These are phyloP conservation scores for Serranus cabrilla DNA, from an alignment of 2,797 vertebrate species.

Conservation along the genomic window DNA sequence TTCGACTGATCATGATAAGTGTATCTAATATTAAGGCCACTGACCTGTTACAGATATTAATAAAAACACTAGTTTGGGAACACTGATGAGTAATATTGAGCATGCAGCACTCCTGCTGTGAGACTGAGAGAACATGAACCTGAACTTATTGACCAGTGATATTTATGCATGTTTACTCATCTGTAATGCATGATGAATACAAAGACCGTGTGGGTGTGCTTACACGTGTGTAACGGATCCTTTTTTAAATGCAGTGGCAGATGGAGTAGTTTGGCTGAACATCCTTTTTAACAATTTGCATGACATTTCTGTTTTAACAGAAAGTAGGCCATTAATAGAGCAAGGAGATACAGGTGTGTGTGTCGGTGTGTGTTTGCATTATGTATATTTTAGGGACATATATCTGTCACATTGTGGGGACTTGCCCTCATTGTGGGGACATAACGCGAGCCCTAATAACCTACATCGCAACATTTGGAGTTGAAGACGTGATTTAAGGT, in stretches of 20 bases:
- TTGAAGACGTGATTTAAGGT: no score
- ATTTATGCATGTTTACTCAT: constrained; percentile 60
- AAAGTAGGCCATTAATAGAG: not conserved
- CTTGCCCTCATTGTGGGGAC: no score
- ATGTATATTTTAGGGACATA: no score
- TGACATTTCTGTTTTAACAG: constrained; percentile 31
- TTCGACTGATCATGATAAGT: constrained; percentile 13
- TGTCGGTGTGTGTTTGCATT: not conserved
- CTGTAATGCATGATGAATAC: constrained; percentile 54
- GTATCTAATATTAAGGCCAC: constrained; percentile 1
- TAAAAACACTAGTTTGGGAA: constrained; percentile 13
- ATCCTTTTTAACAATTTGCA: constrained; percentile 60
- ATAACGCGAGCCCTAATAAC: no score
- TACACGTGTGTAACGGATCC: constrained; percentile 9
- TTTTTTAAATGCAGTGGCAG: constrained; percentile 12
- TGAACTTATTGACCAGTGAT: constrained; percentile 38
- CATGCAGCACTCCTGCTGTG: constrained; percentile 22
- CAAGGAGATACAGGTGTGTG: not conserved
- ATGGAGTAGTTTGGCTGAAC: constrained; percentile 49
- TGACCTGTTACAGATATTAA: not conserved
- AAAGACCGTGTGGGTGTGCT: constrained; percentile 4
- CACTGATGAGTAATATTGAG: constrained; percentile 13
- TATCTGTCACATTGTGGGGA: no score
- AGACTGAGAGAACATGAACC: constrained; percentile 37
- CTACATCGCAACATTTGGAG: no score